A percentile compares a stretch with the other conserved stretches of the same genome.
phyloP scores from a whole-genome alignment of 1,140 invertebrate species.

The Metaphire vulgaris region DNA sequence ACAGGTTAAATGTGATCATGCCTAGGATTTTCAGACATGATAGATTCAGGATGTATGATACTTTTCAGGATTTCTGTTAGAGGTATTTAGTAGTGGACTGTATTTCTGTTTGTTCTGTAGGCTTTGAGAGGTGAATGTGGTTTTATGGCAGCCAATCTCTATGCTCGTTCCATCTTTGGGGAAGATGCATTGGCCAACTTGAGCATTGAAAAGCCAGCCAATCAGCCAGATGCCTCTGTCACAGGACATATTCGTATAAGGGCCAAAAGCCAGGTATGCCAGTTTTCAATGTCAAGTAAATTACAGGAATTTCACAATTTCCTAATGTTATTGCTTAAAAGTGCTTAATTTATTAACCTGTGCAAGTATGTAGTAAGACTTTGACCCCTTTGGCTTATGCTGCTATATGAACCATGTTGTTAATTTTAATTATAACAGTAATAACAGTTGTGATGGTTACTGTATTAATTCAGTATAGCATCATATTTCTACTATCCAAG shows the following conservation, averaged over 20 bases:
- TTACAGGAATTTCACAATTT: not conserved
- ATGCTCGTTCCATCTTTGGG: constrained; percentile 97
- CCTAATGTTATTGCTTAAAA: not conserved
- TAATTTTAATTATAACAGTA: not conserved
- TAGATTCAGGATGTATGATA: no score
- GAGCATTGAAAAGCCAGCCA: constrained; percentile 89
- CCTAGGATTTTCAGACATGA: no score
- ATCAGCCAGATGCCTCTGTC: constrained; percentile 78
- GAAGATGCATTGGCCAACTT: constrained; percentile 98
- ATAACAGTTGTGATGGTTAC: not conserved
- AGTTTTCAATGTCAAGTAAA: not conserved
- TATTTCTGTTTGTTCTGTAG: constrained; percentile 55
- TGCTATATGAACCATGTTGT: not conserved
- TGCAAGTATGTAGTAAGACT: not conserved
- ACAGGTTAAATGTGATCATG: no score
- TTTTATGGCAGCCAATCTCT: constrained; percentile 98
- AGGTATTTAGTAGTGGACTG: no score
- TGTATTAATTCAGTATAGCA: no score
- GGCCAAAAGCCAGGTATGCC: constrained; percentile 84
- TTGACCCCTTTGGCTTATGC: not conserved
- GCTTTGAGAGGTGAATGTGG: constrained; percentile 91
- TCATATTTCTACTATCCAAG: no score
- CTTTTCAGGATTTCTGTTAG: no score
- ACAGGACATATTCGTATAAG: constrained; percentile 93
- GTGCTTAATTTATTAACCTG: not conserved